These are phyloP conservation scores for Tolypeutes matacus DNA, from an alignment of 2,797 vertebrate genomes.

Conservation along the genomic window DNA sequence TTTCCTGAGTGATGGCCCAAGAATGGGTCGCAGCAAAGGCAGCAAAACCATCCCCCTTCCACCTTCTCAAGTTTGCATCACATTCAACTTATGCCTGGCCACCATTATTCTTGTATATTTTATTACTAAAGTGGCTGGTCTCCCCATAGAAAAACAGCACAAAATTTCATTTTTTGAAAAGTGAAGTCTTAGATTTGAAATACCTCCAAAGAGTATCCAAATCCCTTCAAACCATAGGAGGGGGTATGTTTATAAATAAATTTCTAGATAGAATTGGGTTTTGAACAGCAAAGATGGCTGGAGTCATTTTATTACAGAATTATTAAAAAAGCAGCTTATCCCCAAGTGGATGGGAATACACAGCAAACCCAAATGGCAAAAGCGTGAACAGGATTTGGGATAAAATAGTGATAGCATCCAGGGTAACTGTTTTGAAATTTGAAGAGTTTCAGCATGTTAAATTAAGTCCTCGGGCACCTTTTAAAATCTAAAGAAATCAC, in stretches of 20 bases:
- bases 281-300: constrained; percentile 51
- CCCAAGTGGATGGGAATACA: constrained; percentile 33
- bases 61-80: not conserved
- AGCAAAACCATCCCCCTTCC: not conserved
- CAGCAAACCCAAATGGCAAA: constrained; percentile 55
- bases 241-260: constrained; percentile 44
- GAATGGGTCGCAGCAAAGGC: not conserved
- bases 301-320: constrained; percentile 66
- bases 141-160: constrained; percentile 27
- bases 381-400: not conserved
- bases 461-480: constrained; percentile 74
- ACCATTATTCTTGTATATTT: not conserved
- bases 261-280: constrained; percentile 20
- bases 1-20: not conserved
- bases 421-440: constrained; percentile 46
- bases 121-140: not conserved
- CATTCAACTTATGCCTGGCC: not conserved
- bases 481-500: constrained; percentile 70
- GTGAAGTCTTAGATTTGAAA: constrained; percentile 64
- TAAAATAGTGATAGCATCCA: not conserved
- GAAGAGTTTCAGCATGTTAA: constrained; percentile 36
- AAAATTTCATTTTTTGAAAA: constrained; percentile 69
- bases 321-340: constrained; percentile 61
- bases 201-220: constrained; percentile 61
- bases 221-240: constrained; percentile 32